A percentile compares a stretch with the other conserved stretches of the same genome.
These are phyloP conservation scores for Myathropa florea DNA, from an alignment of 2,888 invertebrate species.

Conservation along the genomic window DNA sequence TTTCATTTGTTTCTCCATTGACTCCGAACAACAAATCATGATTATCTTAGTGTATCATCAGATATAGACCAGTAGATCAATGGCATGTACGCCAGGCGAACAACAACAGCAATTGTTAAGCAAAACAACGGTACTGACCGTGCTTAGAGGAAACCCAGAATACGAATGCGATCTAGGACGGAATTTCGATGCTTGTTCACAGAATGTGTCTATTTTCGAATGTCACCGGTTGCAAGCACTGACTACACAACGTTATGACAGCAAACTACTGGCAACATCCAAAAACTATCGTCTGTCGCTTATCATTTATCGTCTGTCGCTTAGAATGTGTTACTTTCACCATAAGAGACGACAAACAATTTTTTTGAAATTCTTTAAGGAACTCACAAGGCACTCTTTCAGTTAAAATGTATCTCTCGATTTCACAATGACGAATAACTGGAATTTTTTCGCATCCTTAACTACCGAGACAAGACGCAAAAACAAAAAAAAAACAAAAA, in stretches of 20 bases:
- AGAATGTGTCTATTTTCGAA: slow-evolving; percentile 25
- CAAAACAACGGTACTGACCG: slow-evolving; percentile 6
- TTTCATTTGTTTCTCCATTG: slow-evolving; percentile 11
- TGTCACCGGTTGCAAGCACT: slow-evolving; percentile 53
- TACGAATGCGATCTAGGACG: slow-evolving; percentile 3
- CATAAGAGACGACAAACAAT: slow-evolving; percentile 49
- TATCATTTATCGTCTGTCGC: slow-evolving; percentile 14
- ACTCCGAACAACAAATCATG: slow-evolving; percentile 37
- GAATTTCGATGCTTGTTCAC: neutral
- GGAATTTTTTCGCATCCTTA: slow-evolving; percentile 41
- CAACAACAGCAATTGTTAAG: slow-evolving; percentile 4
- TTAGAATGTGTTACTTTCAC: slow-evolving; percentile 59
- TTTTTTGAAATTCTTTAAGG: slow-evolving; percentile 68
- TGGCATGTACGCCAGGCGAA: slow-evolving; percentile 50
- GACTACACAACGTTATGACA: slow-evolving; percentile 48
- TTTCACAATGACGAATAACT: neutral
- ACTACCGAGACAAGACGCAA: slow-evolving; percentile 16
- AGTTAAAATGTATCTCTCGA: slow-evolving; percentile 49
- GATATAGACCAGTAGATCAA: slow-evolving; percentile 75
- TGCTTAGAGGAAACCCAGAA: slow-evolving; percentile 13
- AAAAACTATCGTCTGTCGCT: slow-evolving; percentile 7
- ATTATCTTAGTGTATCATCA: slow-evolving; percentile 54
- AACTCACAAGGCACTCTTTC: slow-evolving; percentile 43
- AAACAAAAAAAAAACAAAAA: neutral
- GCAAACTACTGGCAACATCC: slow-evolving; percentile 49